Base-by-base conservation (phyloP, 2,113 vertebrate genomes). In the Saguinus midas region DNA sequence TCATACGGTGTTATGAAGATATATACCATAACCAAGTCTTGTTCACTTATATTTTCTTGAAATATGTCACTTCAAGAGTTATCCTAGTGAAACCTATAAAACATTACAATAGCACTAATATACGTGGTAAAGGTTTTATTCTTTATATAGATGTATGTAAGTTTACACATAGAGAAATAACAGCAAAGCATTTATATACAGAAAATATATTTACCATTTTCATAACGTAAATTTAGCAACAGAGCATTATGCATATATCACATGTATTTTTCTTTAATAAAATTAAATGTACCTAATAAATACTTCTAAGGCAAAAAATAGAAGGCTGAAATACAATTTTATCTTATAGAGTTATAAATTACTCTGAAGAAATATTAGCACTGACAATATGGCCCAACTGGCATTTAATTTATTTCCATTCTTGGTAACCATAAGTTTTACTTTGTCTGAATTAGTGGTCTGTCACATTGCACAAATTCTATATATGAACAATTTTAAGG, bases 31-130 rank as follows among this genome's bases (percentile, higher is more conserved):
- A 92, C 16, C 52, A 78, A 92, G 81, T 89, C 73, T 79, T 84
- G 50, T 64, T 96, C 88, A 94, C 58, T 88, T 95, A 92, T 78
- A 85, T 50, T 94, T 96, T 81, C 82, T 96, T 86, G 66, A 95
- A 96, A 93, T 94, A 96, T 68, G 66, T 89, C 72, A 95, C 83
- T 90, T 97, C 61, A 97, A 88, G 52, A 93, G 66, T 94, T 97
- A 96, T 96, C 82, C 58, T 94, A 96, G 78, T 83, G 85, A 97
- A 86, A 95, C 32, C 75, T 93, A 89, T 94, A 93, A 95, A 94
- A 95, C 88, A 95, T 93, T 86, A 91, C 25, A 95, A 95, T 70
- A 78, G 82, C 37, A 87, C 72, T 84, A 96, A 96, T 91, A 76
- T 2, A 75, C 16, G 12, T 45, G n/a, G 55, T 90, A 92, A 95